These are phyloP conservation scores for Exephanes ischioxanthus DNA, from an alignment of 2,888 invertebrate species.

Conservation along the genomic window DNA sequence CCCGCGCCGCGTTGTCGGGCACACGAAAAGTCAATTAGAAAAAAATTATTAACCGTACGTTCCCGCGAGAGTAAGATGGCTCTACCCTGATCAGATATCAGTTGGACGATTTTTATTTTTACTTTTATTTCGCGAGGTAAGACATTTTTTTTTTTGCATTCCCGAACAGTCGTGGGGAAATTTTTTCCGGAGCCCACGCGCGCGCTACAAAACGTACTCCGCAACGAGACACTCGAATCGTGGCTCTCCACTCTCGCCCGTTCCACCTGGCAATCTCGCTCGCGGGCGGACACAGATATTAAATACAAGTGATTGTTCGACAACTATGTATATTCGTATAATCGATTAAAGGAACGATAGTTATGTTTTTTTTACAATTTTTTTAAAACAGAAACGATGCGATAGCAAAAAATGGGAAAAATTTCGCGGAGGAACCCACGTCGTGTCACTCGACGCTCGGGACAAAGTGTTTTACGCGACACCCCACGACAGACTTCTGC, in stretches of 20 bases:
- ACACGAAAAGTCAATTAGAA: conserved; percentile 15
- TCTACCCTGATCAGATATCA: conserved; percentile 62
- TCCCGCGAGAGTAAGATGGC: conserved; percentile 40
- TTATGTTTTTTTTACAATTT: not conserved
- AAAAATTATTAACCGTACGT: conserved; percentile 35
- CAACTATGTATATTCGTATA: conserved; percentile 45
- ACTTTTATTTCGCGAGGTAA: not conserved
- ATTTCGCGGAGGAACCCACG: conserved; percentile 41
- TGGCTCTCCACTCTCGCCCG: too few relatives aligned
- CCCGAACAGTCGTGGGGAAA: not conserved
- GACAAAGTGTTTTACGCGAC: conserved; percentile 32
- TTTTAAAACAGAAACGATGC: conserved; percentile 4
- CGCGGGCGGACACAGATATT: conserved; percentile 22
- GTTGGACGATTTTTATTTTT: conserved; percentile 59
- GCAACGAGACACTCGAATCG: not conserved
- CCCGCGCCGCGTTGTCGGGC: conserved; percentile 20
- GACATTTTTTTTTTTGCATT: conserved; percentile 11
- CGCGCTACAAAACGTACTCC: conserved; percentile 16
- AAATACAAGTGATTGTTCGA: conserved; percentile 59
- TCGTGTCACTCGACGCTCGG: conserved; percentile 36
- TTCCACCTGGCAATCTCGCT: not conserved
- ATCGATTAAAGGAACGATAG: conserved; percentile 42
- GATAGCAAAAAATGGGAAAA: not conserved
- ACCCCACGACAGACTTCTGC: conserved; percentile 54
- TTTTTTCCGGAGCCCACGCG: not conserved